Evolutionary conservation across 2,113 vertebrate genomes (phyloP), one percentile per base, ranked within the genome.

Genomic region (Cynoglossus semilaevis): DNA sequence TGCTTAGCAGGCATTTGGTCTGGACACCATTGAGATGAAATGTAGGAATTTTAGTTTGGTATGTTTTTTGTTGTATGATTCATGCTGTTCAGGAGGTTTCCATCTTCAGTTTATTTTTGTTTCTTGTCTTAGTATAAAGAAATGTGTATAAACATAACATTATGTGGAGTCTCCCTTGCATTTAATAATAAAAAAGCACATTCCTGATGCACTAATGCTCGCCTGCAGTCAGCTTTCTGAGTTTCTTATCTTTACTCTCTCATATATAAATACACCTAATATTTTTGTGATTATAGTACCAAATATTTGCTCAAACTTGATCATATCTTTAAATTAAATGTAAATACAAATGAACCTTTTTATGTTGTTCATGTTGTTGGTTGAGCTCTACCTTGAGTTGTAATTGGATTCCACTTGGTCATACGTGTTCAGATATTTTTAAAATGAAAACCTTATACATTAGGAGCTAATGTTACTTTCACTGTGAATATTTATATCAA

Each of bases 121-220:
- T 86, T 72, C 40, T 73, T 50, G 22, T 92, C 83, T 91, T 90
- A 88, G 90, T 94, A 87, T 93, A 87, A 93, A 89, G 87, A 92
- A 91, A 88, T 58, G 29, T 84, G 77, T 81, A 84, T 77, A 55
- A 86, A 35, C 42, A 8, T 57, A 56, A 66, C 63, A 61, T 76
- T 44, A 69, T 87, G 74, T 86, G 75, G 77, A 58, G 54, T 79
- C 90, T 90, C 88, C 76, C 94, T 90, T 92, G 90, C 90, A 87
- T 89, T 90, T 92, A 92, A 91, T 93, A 95, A 94, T 97, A 95
- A 96, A 41, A 29, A 97, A 89, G 89, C 92, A 85, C 91, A 88
- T 91, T 91, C 77, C 89, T 91, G 78, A 84, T 73, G 63, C 60
- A 61, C 37, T 44, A 11, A 15, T n/a, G 44, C 71, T 69, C 73